A percentile compares a stretch with the other conserved stretches of the same genome.
Conservation (phyloP, 1,140 invertebrate genomes). For the Akabosia matsudoensis region DNA sequence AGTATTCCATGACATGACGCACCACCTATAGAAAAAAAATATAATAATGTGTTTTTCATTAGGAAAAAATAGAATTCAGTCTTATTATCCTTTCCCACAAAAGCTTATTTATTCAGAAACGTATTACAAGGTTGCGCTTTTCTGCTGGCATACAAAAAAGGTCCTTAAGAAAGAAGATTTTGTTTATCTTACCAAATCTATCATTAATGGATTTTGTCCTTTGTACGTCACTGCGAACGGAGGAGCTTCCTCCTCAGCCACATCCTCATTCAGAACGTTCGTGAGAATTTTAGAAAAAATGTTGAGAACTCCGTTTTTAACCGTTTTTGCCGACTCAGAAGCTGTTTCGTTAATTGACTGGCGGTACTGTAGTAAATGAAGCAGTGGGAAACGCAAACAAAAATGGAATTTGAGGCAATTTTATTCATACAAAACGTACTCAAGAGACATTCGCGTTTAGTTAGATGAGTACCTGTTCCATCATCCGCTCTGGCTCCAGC, state of each 20-base stretch:
- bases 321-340: constrained; percentile 27
- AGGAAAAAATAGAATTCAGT: neutral
- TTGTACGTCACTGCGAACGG: neutral
- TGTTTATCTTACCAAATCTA: constrained; percentile 29
- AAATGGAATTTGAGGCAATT: neutral
- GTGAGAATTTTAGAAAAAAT: constrained; percentile 11
- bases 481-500: constrained; percentile 13
- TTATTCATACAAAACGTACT: too few species aligned
- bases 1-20: constrained; percentile 29
- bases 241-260: neutral
- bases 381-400: neutral
- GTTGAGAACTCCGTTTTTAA: constrained; percentile 14
- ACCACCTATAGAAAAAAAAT: constrained; percentile 20
- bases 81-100: neutral
- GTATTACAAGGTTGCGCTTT: too few species aligned
- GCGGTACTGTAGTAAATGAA: neutral
- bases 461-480: constrained; percentile 10
- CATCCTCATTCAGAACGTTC: constrained; percentile 2
- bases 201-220: constrained; percentile 27
- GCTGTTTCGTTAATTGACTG: constrained; percentile 8
- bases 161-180: neutral
- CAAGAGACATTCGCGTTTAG: too few species aligned
- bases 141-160: too few species aligned
- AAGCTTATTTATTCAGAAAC: too few species aligned
- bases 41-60: neutral